Conservation (phyloP, 2,113 vertebrate genomes). For the Ciconia maguari region DNA sequence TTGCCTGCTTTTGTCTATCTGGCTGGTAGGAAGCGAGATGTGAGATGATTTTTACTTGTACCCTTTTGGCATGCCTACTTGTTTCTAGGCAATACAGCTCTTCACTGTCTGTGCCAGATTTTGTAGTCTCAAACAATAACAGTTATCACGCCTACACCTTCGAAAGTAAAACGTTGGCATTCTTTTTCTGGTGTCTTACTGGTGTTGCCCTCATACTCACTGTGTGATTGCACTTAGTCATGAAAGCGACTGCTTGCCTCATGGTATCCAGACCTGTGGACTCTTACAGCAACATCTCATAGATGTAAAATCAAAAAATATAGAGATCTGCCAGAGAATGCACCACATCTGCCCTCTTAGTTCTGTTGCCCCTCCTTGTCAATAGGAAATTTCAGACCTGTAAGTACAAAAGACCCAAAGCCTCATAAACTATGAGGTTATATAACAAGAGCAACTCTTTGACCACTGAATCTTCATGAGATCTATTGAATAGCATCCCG, state of each 20-base stretch:
- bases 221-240: background rate
- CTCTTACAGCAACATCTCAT: background rate
- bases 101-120: background rate
- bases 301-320: background rate
- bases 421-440: background rate
- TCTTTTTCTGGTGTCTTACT: background rate
- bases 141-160: background rate
- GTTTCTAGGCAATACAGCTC: background rate
- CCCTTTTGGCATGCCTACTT: background rate
- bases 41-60: background rate
- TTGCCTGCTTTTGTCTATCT: background rate
- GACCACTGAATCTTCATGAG: background rate
- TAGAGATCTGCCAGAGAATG: background rate
- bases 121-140: background rate
- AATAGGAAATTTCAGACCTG: background rate
- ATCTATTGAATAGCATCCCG: background rate
- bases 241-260: background rate
- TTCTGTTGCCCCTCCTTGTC: background rate
- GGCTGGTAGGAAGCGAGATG: background rate
- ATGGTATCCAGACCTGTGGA: background rate
- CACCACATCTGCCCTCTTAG: background rate
- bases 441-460: background rate
- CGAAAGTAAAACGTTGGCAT: background rate
- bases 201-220: background rate
- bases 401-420: background rate